Base-by-base conservation (phyloP, 2,888 invertebrate species). In the Scaptomyza cyrtandrae region DNA sequence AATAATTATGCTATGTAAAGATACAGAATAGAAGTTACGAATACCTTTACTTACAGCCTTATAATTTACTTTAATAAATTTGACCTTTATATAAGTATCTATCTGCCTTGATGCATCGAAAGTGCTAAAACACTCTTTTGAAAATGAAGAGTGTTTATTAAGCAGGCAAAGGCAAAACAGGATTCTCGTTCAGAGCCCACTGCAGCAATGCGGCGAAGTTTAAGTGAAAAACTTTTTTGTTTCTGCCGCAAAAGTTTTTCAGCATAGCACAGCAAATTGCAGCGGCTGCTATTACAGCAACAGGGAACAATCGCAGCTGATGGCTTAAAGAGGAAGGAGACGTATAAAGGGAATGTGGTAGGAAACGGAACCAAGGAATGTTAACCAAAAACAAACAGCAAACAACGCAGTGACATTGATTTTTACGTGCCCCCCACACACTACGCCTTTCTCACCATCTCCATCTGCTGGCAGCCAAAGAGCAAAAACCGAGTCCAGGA, bases 351-450 rank as follows among this genome's bases (percentile, higher is more conserved):
- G 24, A 31, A 4, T 56, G 62, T 49, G 50, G 75, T 58, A 71
- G 85, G 71, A 78, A 80, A 58, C 75, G 81, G 83, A 82, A 78
- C 70, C 85, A 76, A 71, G 82, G 78, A 84, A 86, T 86, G 78
- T 84, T 82, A 85, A 85, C 82, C 85, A 65, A 84, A 84, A 86
- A 80, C 84, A 85, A 78, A 85, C 78, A 72, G 80, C 85, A 75
- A 85, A 86, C 83, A 84, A 64, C 81, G 84, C 86, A 79, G 57
- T 87, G 85, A 87, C 85, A 87, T 85, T 85, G 85, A 87, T 85
- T 85, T 85, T 85, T 74, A 80, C 80, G 75, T 73, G 67, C 70
- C 63, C 52, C 68, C 6, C 39, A 7, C 5, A 52, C 68, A 52
- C 55, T 44, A 1, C n/a, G 14, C 13, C 10, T 46, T 7, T 11